These are phyloP conservation scores for Notiomystis cincta DNA, from an alignment of 2,113 vertebrate species.

Conservation along the genomic window DNA sequence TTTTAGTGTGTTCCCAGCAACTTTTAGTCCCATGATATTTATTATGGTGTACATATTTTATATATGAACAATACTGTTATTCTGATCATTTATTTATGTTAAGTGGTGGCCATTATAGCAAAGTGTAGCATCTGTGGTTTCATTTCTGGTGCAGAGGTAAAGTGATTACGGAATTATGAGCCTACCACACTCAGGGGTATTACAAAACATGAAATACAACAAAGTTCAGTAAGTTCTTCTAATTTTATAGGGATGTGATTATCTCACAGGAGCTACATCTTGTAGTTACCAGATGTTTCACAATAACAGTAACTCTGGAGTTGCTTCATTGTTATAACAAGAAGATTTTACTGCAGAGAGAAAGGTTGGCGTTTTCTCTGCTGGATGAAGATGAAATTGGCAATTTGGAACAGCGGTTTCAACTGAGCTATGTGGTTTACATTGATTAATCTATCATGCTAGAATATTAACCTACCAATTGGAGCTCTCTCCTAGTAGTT, in stretches of 20 bases:
- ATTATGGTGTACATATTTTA: conserved; percentile 10
- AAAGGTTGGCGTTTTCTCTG: conserved; percentile 73
- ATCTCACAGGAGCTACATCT: conserved; percentile 72
- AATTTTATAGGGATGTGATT: conserved; percentile 63
- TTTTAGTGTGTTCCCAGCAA: not conserved
- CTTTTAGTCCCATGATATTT: not conserved
- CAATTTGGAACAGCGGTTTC: conserved; percentile 67
- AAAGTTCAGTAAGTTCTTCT: conserved; percentile 59
- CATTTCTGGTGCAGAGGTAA: conserved; percentile 59
- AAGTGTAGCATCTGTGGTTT: conserved; percentile 67
- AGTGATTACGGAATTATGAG: conserved; percentile 68
- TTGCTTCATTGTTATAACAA: conserved; percentile 70
- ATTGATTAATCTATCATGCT: conserved; percentile 68
- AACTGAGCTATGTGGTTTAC: conserved; percentile 69
- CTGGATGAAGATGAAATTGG: conserved; percentile 73
- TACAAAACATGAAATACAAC: conserved; percentile 70
- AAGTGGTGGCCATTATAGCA: conserved; percentile 27
- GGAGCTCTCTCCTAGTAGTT: not conserved
- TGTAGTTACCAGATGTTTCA: conserved; percentile 77
- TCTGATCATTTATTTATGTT: conserved; percentile 73
- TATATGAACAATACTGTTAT: conserved; percentile 49
- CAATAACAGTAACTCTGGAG: conserved; percentile 65
- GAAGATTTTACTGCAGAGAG: conserved; percentile 63
- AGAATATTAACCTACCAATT: conserved; percentile 69
- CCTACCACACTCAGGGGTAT: conserved; percentile 47